Conservation (phyloP, 2,888 invertebrate species). For the Lasius fuliginosus region DNA sequence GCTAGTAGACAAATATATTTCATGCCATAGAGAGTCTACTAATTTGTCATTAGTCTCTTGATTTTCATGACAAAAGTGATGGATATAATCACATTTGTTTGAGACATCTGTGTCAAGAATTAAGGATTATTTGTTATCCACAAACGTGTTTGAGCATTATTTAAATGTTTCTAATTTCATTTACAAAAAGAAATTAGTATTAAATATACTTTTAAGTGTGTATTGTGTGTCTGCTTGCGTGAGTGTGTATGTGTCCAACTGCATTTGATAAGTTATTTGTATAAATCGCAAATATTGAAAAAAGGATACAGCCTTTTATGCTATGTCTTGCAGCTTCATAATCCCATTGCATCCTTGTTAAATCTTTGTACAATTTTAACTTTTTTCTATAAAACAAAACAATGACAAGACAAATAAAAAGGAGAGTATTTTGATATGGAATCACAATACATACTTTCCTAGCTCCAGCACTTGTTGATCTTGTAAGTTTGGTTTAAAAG, state of each 20-base stretch:
- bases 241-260: neutral
- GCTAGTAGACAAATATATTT: slow-evolving; percentile 68
- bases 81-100: slow-evolving; percentile 53
- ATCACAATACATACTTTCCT: slow-evolving; percentile 67
- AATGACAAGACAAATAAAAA: neutral
- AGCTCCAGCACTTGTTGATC: slow-evolving; percentile 66
- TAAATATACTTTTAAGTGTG: neutral
- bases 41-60: slow-evolving; percentile 60
- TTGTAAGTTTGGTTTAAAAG: slow-evolving; percentile 56
- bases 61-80: slow-evolving; percentile 63
- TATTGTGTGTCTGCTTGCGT: neutral
- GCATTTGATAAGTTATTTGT: neutral
- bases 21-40: slow-evolving; percentile 72
- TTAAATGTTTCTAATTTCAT: neutral
- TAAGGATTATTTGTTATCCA: slow-evolving; percentile 14
- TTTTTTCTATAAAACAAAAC: slow-evolving; percentile 63
- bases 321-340: slow-evolving; percentile 53
- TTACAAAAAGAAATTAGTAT: neutral
- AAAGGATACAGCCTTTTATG: slow-evolving; percentile 74
- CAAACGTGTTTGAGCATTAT: neutral
- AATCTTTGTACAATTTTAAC: slow-evolving; percentile 66
- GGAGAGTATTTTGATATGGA: neutral
- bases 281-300: slow-evolving; percentile 3
- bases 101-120: slow-evolving; percentile 41
- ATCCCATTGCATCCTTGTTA: slow-evolving; percentile 72